Conservation (phyloP, 35 echinoderm and acorn worm species). For the Chiridota heheva region DNA sequence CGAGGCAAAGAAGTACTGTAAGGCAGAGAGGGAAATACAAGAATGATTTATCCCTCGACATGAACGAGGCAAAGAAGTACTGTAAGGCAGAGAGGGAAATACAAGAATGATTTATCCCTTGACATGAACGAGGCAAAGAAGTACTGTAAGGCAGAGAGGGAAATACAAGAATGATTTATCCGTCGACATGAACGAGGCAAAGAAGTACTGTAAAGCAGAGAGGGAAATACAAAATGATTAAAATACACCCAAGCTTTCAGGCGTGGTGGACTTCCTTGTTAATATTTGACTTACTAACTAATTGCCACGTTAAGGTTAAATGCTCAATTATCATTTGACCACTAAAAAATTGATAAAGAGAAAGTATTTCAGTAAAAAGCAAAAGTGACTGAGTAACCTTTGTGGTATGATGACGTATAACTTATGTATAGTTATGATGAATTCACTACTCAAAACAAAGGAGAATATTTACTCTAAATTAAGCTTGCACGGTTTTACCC, state of each 20-base stretch:
- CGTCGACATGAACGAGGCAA: constrained; percentile 83
- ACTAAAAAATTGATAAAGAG: no score
- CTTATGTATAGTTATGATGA: no score
- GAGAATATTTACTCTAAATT: no score
- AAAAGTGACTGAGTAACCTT: no score
- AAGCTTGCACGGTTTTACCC: no score
- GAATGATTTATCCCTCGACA: constrained; percentile 92
- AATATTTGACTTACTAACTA: no score
- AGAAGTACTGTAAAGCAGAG: constrained; percentile 66
- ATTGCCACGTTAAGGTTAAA: no score
- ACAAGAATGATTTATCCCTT: constrained; percentile 80
- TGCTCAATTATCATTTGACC: no score
- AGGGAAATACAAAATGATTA: not conserved
- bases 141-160: constrained; percentile 62
- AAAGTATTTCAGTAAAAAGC: no score
- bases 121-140: constrained; percentile 99
- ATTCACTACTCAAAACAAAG: no score
- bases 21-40: constrained; percentile 27
- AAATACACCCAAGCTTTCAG: not conserved
- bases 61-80: constrained; percentile 99
- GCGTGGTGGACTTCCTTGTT: not conserved
- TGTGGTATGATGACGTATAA: no score
- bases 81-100: constrained; percentile 40
- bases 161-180: constrained; percentile 66
- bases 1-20: constrained; percentile 97